Percentiles rank a stretch among this genome's conserved stretches.
Evolutionary conservation across 2,113 vertebrate genomes (phyloP).

Genomic region (Sminthopsis crassicaudata): DNA sequence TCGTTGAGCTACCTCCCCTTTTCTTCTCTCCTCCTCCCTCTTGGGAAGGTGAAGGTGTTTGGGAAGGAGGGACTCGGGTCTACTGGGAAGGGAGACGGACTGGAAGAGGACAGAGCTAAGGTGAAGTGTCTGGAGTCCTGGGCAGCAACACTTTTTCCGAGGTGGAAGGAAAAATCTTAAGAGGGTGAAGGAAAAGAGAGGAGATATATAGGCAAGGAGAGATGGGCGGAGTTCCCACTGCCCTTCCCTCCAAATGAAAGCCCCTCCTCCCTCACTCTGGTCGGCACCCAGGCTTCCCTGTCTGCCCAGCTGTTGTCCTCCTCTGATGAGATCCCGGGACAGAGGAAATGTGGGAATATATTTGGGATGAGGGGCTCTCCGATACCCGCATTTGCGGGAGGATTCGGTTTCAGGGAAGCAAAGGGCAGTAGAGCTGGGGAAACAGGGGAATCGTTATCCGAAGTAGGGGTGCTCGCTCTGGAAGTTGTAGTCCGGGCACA

Average conservation of each 20-base stretch:
- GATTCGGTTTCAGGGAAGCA: constrained; percentile 35
- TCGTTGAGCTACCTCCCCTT: background rate
- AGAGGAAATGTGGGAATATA: background rate
- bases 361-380: background rate
- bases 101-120: background rate
- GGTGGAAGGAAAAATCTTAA: background rate
- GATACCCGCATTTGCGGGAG: background rate
- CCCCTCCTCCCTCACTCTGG: background rate
- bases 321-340: background rate
- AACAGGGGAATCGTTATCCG: constrained; percentile 83
- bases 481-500: constrained; percentile 99
- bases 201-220: background rate
- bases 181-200: background rate
- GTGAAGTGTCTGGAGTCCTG: background rate
- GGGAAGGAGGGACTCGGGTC: background rate
- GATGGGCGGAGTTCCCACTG: background rate
- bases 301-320: background rate
- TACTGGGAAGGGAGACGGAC: background rate
- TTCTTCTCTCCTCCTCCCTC: background rate
- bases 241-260: background rate
- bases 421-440: background rate
- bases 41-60: background rate
- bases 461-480: constrained; percentile 97
- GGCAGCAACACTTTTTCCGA: background rate
- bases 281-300: background rate